Evolutionary conservation across 2,113 vertebrate species (phyloP).

Genomic region (Gymnarchus niloticus): DNA sequence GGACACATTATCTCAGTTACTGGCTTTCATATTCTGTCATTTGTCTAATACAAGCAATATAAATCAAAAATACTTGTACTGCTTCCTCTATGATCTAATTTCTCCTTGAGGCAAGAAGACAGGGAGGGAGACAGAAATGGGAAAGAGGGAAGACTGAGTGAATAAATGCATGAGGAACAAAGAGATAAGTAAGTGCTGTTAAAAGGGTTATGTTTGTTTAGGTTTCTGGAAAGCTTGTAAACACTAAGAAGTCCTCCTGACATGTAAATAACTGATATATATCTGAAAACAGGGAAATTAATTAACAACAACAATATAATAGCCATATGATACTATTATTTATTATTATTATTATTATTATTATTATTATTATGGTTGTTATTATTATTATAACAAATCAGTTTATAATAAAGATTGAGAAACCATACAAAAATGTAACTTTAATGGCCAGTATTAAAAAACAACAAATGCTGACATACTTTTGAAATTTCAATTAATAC

Average conservation of each 20-base stretch:
- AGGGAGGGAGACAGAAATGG: not conserved
- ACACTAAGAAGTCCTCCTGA: not conserved
- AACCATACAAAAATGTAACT: not conserved
- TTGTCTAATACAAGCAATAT: not conserved
- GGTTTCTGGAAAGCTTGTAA: not conserved
- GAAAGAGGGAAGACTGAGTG: not conserved
- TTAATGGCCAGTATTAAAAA: not conserved
- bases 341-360: not conserved
- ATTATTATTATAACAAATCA: not conserved
- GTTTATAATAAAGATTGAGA: not conserved
- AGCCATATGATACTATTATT: not conserved
- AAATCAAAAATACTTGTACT: not conserved
- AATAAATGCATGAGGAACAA: not conserved
- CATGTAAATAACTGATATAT: not conserved
- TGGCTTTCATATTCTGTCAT: not conserved
- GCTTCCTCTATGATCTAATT: not conserved
- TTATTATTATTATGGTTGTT: not conserved
- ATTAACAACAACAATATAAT: not conserved
- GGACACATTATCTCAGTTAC: not conserved
- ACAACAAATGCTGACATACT: not conserved
- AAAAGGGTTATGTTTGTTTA: not conserved
- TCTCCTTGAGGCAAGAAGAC: not conserved
- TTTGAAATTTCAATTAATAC: conserved; percentile 10
- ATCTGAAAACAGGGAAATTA: not conserved
- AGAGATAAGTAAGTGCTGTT: not conserved